Evolutionary conservation across 2,113 vertebrate species (phyloP).

Genomic region (Hemiprocne comata): DNA sequence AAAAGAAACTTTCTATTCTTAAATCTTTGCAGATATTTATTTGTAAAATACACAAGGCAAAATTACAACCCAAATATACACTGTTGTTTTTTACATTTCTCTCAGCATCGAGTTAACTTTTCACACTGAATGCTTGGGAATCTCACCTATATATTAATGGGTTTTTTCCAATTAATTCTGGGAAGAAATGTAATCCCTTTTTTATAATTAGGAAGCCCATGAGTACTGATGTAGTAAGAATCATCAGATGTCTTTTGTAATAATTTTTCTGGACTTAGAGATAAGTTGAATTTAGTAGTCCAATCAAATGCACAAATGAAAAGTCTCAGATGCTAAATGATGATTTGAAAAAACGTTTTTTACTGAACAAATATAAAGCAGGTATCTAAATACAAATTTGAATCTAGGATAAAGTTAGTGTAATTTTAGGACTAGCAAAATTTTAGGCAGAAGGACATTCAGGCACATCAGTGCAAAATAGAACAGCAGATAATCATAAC

Average conservation of each 20-base stretch:
- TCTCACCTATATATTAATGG: not conserved
- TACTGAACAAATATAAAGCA: not conserved
- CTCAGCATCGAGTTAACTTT: not conserved
- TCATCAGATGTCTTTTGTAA: not conserved
- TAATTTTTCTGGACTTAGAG: not conserved
- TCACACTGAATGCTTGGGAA: not conserved
- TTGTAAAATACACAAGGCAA: not conserved
- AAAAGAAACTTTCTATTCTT: not conserved
- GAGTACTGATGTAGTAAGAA: not conserved
- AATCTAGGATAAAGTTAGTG: not conserved
- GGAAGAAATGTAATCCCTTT: not conserved
- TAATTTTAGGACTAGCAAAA: not conserved
- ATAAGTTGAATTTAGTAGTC: not conserved
- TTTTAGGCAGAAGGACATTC: not conserved
- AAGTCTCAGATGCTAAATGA: not conserved
- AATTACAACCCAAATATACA: not conserved
- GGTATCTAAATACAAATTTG: not conserved
- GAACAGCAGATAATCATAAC: not conserved
- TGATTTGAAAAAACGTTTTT: not conserved
- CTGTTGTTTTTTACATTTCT: not conserved
- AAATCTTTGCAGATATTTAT: not conserved
- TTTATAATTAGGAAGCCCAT: not conserved
- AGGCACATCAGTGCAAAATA: not conserved
- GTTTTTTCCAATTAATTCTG: not conserved
- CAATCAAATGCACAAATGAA: not conserved